phyloP scores from a whole-genome alignment of 2,888 invertebrate species.

The Drosophila helvetica region DNA sequence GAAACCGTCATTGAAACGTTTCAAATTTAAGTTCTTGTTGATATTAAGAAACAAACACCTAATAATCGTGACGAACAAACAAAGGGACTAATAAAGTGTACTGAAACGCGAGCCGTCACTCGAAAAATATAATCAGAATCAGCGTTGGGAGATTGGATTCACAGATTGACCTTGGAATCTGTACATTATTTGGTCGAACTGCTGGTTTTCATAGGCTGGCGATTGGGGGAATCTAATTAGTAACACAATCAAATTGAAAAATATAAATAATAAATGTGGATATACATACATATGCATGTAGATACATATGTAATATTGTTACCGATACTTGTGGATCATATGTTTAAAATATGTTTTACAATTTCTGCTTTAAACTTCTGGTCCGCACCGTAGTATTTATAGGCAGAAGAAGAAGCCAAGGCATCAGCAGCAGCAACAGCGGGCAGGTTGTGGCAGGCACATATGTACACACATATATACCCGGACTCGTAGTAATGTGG shows the following conservation, averaged over 20 bases:
- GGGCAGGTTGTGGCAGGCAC: constrained; percentile 47
- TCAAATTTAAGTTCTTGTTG: background rate
- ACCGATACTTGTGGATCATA: background rate
- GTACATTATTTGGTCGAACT: background rate
- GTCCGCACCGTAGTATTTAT: constrained; percentile 70
- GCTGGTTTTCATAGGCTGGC: too few species aligned
- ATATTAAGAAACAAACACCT: background rate
- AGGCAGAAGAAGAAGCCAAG: constrained; percentile 56
- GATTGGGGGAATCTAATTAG: constrained; percentile 20
- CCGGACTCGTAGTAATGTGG: constrained; percentile 56
- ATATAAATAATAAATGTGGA: background rate
- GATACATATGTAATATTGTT: too few species aligned
- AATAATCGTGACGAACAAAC: background rate
- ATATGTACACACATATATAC: constrained; percentile 7
- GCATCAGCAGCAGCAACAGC: constrained; percentile 29
- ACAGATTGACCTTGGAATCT: background rate
- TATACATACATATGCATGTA: too few species aligned
- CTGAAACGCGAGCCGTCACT: background rate
- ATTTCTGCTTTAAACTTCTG: constrained; percentile 1
- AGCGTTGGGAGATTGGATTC: background rate
- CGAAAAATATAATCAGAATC: background rate
- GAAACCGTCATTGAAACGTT: background rate
- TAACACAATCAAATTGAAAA: background rate
- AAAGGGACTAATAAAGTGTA: background rate
- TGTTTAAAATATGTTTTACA: background rate